Base-by-base conservation (phyloP, 1,140 invertebrate genomes). In the Eubasilissa regina region DNA sequence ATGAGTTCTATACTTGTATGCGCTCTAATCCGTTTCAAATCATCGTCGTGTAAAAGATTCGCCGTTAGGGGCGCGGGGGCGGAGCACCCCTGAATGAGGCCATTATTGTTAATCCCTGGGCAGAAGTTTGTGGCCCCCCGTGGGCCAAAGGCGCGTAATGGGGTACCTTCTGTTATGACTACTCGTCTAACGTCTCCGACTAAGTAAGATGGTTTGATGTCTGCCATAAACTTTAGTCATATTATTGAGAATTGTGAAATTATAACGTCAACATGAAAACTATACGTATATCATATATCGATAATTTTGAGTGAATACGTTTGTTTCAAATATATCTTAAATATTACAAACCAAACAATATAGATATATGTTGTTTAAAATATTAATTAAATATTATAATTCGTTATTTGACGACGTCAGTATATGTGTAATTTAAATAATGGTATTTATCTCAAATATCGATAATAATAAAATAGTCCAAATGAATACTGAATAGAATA, bases 81-180 rank as follows among this genome's bases (percentile, higher is more conserved):
- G 86, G 87, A 88, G 86, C 86, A 85, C 85, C 87, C 87, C 84
- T 87, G 88, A 89, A 87, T 43, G 75, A 15, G 17, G 43, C 80
- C 77, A 81, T 81, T 81, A 81, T 74, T 78, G 60, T 73, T 81
- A 81, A 81, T 81, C 80, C 77, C 25, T 19, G 51, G 35, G 53
- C 47, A 17, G n/a, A 76, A 76, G 55, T 55, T 76, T 76, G 48
- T 10, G 47, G 19, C 48, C 60, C 75, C 75, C 43, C 13, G 62
- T 15, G 62, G 74, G 68, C 48, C 43, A 17, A 11, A 35, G 19
- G 48, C 58, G 43, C 47, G 48, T 25, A 35, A n/a, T 11, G 55
- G 53, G 73, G 53, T 66, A 55, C 75, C 75, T 62, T 60, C 45
- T 77, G 68, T 77, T 77, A 77, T 68, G 75, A 77, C 75, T 77